Evolutionary conservation across 1,140 invertebrate species (phyloP).

Genomic region (Asobara japonica): DNA sequence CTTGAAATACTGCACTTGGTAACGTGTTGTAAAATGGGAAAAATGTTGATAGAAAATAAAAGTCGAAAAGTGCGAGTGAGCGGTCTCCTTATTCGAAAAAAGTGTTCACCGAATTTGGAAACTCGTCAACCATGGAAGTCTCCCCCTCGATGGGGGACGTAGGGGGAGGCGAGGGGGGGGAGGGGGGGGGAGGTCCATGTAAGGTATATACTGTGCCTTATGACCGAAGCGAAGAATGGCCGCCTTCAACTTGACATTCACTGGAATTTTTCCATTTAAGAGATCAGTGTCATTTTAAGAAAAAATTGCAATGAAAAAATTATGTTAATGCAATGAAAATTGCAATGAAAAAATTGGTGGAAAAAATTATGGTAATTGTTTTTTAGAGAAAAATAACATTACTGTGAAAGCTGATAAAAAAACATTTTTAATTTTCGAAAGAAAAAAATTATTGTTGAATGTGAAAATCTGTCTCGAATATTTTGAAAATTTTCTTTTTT

Average conservation of each 20-base stretch:
- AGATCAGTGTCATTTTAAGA: conserved; percentile 25
- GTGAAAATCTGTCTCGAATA: too few species aligned
- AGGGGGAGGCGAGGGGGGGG: neutral
- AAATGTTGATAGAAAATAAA: conserved; percentile 13
- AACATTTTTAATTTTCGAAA: too few species aligned
- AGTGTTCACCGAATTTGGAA: conserved; percentile 52
- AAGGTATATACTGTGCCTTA: conserved; percentile 26
- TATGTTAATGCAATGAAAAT: neutral
- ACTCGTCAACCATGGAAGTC: conserved; percentile 39
- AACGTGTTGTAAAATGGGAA: neutral
- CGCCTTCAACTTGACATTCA: conserved; percentile 51
- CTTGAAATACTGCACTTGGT: conserved; percentile 2
- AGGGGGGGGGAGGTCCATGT: conserved; percentile 20
- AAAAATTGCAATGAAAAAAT: neutral
- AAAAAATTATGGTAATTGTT: too few species aligned
- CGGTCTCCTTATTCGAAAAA: conserved; percentile 30
- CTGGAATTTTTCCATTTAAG: neutral
- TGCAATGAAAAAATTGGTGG: neutral
- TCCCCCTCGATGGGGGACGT: neutral
- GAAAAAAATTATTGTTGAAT: too few species aligned
- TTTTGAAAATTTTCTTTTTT: too few species aligned
- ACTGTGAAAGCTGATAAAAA: too few species aligned
- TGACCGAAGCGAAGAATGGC: conserved; percentile 42
- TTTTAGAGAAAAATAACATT: too few species aligned
- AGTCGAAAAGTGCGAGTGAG: conserved; percentile 26